Base-by-base conservation (phyloP, 1,140 invertebrate species). In the Drosophila willistoni region DNA sequence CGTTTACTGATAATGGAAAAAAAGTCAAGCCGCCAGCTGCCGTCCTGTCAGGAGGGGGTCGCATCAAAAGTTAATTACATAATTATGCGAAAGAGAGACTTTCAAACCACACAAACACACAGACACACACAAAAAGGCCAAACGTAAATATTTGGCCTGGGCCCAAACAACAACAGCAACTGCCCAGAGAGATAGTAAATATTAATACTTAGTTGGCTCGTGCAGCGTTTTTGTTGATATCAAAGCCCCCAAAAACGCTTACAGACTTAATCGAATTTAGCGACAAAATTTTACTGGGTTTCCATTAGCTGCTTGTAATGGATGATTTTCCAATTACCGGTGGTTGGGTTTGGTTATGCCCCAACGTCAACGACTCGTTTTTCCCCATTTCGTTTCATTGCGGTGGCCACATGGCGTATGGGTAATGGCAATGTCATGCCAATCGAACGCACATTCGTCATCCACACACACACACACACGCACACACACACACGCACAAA, bases 281-380 rank as follows among this genome's bases (percentile, higher is more conserved):
- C 79, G 77, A 86, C 71, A 87, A 51, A 29, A 81, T 86, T 87
- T 83, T 56, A 85, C 80, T 74, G 69, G 67, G 60, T 87, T 83
- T 86, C 82, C 82, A 86, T 86, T 87, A 87, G 83, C 62, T 69
- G 76, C 64, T 86, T 65, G 83, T 86, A 86, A 86, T 87, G 84
- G 83, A 79, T 87, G 82, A 87, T 86, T 86, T 86, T 87, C 83
- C 82, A 86, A 86, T 86, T 86, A 86, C 82, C 82, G 82, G 82
- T 39, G 36, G 10, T 39, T 39, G 12, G 3, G 12, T 12, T 39
- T 39, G 36, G 10, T 81, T 68, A 71, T 73, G 33, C 79, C 66
- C 47, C 29, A 29, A 44, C 19, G 72, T 29, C 29, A 29, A 39
- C 51, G 19, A 39, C 36, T 41, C 22, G n/a, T 17, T 51, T 51